Evolutionary conservation across 2,113 vertebrate species (phyloP).

Genomic region (Sebastes schlegelii): DNA sequence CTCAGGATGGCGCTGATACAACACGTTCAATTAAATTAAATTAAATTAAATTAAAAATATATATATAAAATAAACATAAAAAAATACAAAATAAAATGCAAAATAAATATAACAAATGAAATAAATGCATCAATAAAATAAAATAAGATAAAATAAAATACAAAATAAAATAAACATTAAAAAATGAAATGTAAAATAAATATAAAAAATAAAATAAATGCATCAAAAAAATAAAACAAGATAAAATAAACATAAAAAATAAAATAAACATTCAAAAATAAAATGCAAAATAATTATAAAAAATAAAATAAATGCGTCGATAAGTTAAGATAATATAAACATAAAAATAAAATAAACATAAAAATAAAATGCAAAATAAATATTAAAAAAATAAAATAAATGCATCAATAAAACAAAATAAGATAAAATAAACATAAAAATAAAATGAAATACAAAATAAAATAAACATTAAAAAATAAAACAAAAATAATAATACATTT

Average conservation of each 20-base stretch:
- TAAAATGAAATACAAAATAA: not conserved
- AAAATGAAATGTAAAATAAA: not conserved
- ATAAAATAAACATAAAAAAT: not conserved
- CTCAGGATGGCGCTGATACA: constrained; percentile 25
- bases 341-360: not conserved
- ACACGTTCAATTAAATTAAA: not conserved
- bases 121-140: not conserved
- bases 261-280: not conserved
- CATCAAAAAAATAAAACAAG: too few relatives aligned
- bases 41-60: not conserved
- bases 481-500: not conserved
- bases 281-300: not conserved
- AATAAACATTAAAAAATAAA: not conserved
- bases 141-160: not conserved
- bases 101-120: not conserved
- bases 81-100: not conserved
- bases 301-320: not conserved
- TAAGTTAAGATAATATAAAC: not conserved
- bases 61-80: not conserved
- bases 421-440: not conserved
- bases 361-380: not conserved
- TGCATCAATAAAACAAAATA: too few relatives aligned
- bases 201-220: not conserved
- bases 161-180: not conserved
- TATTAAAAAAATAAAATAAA: not conserved